Base-by-base conservation (phyloP, 2,797 vertebrate genomes). In the Perdix hodgsoniae region DNA sequence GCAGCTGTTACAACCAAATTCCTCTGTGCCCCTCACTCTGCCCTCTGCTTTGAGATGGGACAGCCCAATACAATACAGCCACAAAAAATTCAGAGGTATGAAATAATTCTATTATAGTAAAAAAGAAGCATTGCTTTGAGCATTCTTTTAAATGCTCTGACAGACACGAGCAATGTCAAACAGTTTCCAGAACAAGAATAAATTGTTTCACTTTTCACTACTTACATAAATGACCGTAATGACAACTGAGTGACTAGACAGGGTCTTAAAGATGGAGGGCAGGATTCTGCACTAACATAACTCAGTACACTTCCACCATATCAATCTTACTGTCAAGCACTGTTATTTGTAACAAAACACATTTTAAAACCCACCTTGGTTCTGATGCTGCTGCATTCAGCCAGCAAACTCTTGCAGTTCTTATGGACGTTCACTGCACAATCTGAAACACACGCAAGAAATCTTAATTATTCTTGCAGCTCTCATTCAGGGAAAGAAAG, bases 351-450 rank as follows among this genome's bases (percentile, higher is more conserved):
- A 67, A 44, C 69, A 47, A 6, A 85, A 59, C 2, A 78, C 47
- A 47, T 44, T 59, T 63, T 17, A 56, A 80, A 76, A 49, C 97
- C 96, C 97, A 99, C 99, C 98, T 98, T 99, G 95, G 94, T 97
- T 97, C 95, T 99, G 96, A 57, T 95, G 97, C 97, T 98, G 97
- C 97, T 98, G 97, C 99, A 99, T 96, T 99, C 98, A 64, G 98
- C 97, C 95, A 99, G 97, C 84, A 98, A 98, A 93, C 94, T 98
- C 97, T 96, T 98, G 97, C 98, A 98, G 98, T 97, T 99, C 97
- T 98, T 99, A 96, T 98, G 98, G 96, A 99, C 98, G 74, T 99
- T 99, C 95, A 99, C 98, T 37, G 98, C 98, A 94, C 98, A 99
- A 92, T 98, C 98, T 98, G 98, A 64, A 94, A 97, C 40, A 57